phyloP scores from a whole-genome alignment of 2,113 vertebrate genomes.

The Urocolius indicus region DNA sequence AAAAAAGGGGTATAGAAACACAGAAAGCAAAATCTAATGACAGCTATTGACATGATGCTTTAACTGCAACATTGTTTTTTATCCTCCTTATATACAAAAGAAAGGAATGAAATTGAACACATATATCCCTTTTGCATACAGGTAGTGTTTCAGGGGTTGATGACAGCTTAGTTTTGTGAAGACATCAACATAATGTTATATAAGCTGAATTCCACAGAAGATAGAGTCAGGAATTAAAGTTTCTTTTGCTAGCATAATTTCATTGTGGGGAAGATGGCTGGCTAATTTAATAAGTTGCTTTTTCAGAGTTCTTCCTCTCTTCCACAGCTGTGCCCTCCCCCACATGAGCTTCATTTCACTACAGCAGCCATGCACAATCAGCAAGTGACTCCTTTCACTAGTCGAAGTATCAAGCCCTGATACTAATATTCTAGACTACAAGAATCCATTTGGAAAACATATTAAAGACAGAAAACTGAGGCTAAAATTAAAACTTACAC shows the following conservation, averaged over 20 bases:
- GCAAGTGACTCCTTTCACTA: not conserved
- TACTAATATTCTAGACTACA: not conserved
- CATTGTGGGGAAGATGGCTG: not conserved
- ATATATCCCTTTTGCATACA: not conserved
- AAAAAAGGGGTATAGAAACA: rapidly evolving
- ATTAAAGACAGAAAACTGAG: not conserved
- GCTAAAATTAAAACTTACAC: not conserved
- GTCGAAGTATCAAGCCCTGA: not conserved
- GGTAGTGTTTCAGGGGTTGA: not conserved
- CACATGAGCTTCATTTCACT: not conserved
- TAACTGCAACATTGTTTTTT: not conserved
- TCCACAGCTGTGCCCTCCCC: not conserved
- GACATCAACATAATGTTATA: not conserved
- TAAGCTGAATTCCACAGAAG: not conserved
- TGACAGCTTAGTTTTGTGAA: not conserved
- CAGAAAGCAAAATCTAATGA: not conserved
- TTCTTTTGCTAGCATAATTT: not conserved
- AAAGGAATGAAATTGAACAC: not conserved
- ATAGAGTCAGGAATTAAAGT: not conserved
- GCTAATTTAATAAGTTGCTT: conserved; percentile 46
- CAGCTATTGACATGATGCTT: not conserved
- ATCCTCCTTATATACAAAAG: not conserved
- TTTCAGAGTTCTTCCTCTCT: conserved; percentile 4
- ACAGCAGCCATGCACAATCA: rapidly evolving
- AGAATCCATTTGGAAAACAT: not conserved